Base-by-base conservation (phyloP, 2,113 vertebrate species). In the Percina caprodes region DNA sequence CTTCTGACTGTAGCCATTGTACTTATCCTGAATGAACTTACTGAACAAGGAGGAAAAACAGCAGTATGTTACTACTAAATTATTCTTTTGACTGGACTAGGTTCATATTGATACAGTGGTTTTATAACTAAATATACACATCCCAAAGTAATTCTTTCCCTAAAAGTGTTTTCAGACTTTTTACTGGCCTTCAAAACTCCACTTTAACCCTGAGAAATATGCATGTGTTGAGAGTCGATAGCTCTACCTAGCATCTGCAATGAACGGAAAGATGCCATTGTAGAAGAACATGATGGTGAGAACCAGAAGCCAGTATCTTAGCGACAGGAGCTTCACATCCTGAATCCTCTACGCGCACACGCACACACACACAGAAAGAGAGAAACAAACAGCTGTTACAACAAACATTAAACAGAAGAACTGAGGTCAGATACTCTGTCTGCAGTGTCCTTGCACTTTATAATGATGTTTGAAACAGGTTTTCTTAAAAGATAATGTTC, bases 11-110 rank as follows among this genome's bases (percentile, higher is more conserved):
- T 97, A 97, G 56, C 86, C 92, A 1, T 49, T 75, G 82, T 97
- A 97, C 81, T 97, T 97, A 88, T 96, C 95, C 90, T 97, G 95
- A 75, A 96, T 96, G 77, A 97, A 97, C 79, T 97, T 97, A 91
- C 96, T 97, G 89, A 56, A 92, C 45, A 76, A 78, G 78, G 78
- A 24, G 45, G 49, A 48, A 66, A 65, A 74, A 66, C 8, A 75
- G 21, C 0, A 68, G 12, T 11, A 35, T 30, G 26, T 52, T 49
- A 63, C 39, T 39, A 24, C 3, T 0, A 4, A 33, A 21, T 21
- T 6, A 35, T 55, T 45, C 4, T 51, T 19, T 24, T 14, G 13
- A 26, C 10, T 19, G n/a, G 2, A 21, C 14, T 4, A n/a, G 2
- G 46, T 4, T 66, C 24, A 54, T 18, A 21, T 45, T 12, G n/a